Conservation (phyloP, 2,797 vertebrate species). For the Acanthurus leucopareius region DNA sequence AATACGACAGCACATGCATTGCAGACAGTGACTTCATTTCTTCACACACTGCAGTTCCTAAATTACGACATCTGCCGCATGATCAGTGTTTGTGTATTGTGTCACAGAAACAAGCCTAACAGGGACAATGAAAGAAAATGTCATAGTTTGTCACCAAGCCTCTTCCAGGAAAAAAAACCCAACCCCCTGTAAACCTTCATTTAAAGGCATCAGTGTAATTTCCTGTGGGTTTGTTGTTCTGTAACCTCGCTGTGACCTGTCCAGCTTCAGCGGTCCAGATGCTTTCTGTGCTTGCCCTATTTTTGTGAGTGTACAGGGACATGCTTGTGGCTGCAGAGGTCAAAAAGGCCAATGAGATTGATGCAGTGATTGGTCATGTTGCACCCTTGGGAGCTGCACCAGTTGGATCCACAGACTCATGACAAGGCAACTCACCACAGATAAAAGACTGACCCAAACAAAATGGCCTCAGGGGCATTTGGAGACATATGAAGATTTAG, state of each 20-base stretch:
- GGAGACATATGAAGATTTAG: constrained; percentile 6
- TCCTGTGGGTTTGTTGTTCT: constrained; percentile 11
- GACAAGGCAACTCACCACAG: constrained; percentile 22
- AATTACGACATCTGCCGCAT: background rate
- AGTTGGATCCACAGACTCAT: constrained; percentile 13
- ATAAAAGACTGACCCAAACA: constrained; percentile 14
- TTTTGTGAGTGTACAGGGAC: constrained; percentile 50
- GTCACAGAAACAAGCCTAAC: background rate
- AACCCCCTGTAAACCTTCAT: too few relatives aligned
- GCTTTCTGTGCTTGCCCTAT: constrained; percentile 15
- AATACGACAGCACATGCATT: background rate
- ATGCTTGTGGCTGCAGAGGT: constrained; percentile 59
- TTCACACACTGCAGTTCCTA: background rate
- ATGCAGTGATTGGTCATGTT: constrained; percentile 62
- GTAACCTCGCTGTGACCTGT: constrained; percentile 53
- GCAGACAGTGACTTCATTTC: background rate
- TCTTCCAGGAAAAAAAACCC: background rate
- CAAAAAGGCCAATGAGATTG: constrained; percentile 69
- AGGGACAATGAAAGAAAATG: background rate
- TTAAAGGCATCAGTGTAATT: constrained; percentile 3
- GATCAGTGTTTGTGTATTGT: background rate
- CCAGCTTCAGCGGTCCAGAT: constrained; percentile 35
- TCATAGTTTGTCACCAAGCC: background rate
- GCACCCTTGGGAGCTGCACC: constrained; percentile 58
- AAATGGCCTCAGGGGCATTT: constrained; percentile 17